Base-by-base conservation (phyloP, 2,797 vertebrate species). In the Anisognathus igniventris region DNA sequence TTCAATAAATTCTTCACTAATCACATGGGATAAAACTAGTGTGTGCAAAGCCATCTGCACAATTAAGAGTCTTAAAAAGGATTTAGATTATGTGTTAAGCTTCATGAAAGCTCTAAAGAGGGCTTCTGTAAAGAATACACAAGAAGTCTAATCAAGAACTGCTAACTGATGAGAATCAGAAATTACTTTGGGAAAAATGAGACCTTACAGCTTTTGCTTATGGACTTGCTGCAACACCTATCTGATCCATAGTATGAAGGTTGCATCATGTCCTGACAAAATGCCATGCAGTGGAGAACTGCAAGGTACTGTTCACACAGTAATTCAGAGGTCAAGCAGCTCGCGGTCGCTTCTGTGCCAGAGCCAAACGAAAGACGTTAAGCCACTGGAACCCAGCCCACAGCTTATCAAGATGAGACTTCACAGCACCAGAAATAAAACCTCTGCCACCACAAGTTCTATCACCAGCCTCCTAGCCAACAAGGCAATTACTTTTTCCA, bases 81-180 rank as follows among this genome's bases (percentile, higher is more conserved):
- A 95, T 92, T 95, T 94, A 96, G 85, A 92, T 93, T 72, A 83
- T 18, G 61, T 31, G 62, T 72, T 90, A 93, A 92, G 75, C 78
- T 93, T 91, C 82, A 77, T 17, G 39, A 87, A 94, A 92, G 58
- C 68, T 25, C 44, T 56, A 22, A 79, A 89, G 48, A 88, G 27
- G 48, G 47, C 28, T 77, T 54, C 83, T 77, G 25, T 16, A 56
- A 62, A 23, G 35, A 70, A 61, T 42, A 81, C 37, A 71, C 25
- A 40, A 56, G 25, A 54, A 76, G 23, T 57, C 35, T 88, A 89
- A 93, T 77, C 45, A 82, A 83, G 65, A 78, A 89, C 71, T 74
- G 48, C 51, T 57, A 87, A 82, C 44, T 67, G 48, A 85, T 23
- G 57, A 68, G 54, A 92, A 90, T 72, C 50, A 75, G 42, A 74